phyloP scores from a whole-genome alignment of 1,140 invertebrate genomes.

The Yoshiicerus persimilis region DNA sequence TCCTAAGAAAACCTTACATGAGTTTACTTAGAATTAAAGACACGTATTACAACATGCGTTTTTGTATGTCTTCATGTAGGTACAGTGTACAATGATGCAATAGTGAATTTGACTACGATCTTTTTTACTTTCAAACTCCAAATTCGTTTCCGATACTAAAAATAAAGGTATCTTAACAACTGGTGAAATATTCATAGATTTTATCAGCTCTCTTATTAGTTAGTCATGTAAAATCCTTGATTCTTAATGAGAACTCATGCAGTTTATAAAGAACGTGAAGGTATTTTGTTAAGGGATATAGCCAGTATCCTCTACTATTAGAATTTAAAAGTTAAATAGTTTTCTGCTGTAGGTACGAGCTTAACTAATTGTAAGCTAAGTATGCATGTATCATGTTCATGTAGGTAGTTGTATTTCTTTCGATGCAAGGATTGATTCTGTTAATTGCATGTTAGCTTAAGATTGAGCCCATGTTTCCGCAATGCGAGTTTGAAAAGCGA shows the following conservation, averaged over 20 bases:
- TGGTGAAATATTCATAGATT: background rate
- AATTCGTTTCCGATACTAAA: background rate
- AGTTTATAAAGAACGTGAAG: background rate
- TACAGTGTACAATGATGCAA: background rate
- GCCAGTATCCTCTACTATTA: background rate
- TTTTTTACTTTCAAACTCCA: background rate
- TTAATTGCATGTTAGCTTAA: conserved; percentile 11
- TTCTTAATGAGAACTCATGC: conserved; percentile 10
- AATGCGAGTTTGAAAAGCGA: conserved; percentile 2
- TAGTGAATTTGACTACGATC: background rate
- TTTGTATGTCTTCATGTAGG: background rate
- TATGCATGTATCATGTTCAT: background rate
- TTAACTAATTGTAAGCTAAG: background rate
- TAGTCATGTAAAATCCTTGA: conserved; percentile 10
- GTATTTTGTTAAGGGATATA: background rate
- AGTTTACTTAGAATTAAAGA: background rate
- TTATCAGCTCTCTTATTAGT: background rate
- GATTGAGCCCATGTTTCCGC: conserved; percentile 14
- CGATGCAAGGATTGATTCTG: background rate
- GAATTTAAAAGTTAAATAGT: background rate
- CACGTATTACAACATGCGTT: background rate
- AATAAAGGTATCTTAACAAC: background rate
- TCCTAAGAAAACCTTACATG: background rate
- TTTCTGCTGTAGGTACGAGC: background rate
- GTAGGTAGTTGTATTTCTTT: background rate